Evolutionary conservation across 2,888 invertebrate species (phyloP), one percentile per base, ranked within the genome.

Genomic region (Drosophila subquinaria): DNA sequence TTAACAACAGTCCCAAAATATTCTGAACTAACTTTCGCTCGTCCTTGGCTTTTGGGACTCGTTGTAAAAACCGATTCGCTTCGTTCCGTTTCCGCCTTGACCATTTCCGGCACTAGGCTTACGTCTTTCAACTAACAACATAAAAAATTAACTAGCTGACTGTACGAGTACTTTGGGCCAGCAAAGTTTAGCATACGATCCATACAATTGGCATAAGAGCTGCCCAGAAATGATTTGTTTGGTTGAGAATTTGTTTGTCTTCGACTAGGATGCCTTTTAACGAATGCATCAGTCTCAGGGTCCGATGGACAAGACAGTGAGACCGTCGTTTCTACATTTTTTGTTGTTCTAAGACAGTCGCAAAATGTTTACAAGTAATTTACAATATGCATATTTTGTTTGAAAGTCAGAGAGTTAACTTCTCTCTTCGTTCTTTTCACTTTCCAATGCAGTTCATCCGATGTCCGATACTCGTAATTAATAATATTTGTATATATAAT

Each of bases 301-400:
- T 13, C 55, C 20, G 55, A 42, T 55, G 33, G 43, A 20, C 55
- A 43, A 43, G 43, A 35, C 56, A 23, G 9, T 42, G 56, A 60
- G 71, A 76, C 56, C 45, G 71, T 23, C 36, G 71, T n/a, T 51
- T 42, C 70, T 76, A 76, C 59, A 63, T 43, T 23, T 10, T 43
- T 36, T n/a, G 6, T 35, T 51, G 23, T 73, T 61, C 67, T 69
- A 68, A 57, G 76, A 81, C 79, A 81, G 85, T 79, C 82, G 52
- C 73, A 79, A 77, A 75, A 57, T 79, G 69, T 79, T 76, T 78
- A 76, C 69, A 76, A 79, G 57, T 76, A 78, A 76, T 79, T 78
- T 76, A 76, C 79, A 76, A 74, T 80, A 74, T 69, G 74, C 81
- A 80, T 77, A 63, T 69, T 81, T 60, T 65, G 47, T 57, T 17